Base-by-base conservation (phyloP, 2,888 invertebrate species). In the Leucania comma region DNA sequence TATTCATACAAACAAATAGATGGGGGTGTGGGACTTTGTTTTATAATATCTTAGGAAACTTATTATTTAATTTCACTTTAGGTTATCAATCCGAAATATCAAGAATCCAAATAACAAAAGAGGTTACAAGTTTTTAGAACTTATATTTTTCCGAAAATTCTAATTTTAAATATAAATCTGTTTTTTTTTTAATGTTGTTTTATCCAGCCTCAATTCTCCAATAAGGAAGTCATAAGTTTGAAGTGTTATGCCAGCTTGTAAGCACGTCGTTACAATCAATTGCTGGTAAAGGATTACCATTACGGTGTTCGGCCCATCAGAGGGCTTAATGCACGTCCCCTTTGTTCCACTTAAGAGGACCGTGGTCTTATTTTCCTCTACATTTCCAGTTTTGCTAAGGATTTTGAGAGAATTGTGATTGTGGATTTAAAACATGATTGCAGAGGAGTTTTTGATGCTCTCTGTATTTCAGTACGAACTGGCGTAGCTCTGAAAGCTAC, bases 401-500 rank as follows among this genome's bases (percentile, higher is more conserved):
- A 42, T 24, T 67, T 53, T 4, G 51, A 9, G 24, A 8, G 8
- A 53, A 53, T 32, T 5, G 14, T 17, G 35, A 53, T 38, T 51
- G 2, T 22, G 5, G 5, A 48, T 22, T 22, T 66, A 29, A 51
- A 65, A 3, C 35, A 3, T 26, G 17, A 22, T 38, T 3, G 20
- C 3, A 6, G 10, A 26, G 22, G 9, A 17, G 0, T 22, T 20
- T 20, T 29, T 1, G n/a, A n/a, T n/a, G n/a, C n/a, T n/a, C n/a
- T n/a, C n/a, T n/a, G n/a, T n/a, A n/a, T n/a, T n/a, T n/a, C n/a
- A n/a, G n/a, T n/a, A n/a, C n/a, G n/a, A n/a, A n/a, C n/a, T n/a
- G n/a, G n/a, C n/a, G n/a, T n/a, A 84, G 83, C 82, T 84, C 72
- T 78, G 78, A 83, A 83, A 84, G 83, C 82, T 83, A 74, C 56